Conservation (phyloP, 2,113 vertebrate species). For the Coptodon bakossiorum region DNA sequence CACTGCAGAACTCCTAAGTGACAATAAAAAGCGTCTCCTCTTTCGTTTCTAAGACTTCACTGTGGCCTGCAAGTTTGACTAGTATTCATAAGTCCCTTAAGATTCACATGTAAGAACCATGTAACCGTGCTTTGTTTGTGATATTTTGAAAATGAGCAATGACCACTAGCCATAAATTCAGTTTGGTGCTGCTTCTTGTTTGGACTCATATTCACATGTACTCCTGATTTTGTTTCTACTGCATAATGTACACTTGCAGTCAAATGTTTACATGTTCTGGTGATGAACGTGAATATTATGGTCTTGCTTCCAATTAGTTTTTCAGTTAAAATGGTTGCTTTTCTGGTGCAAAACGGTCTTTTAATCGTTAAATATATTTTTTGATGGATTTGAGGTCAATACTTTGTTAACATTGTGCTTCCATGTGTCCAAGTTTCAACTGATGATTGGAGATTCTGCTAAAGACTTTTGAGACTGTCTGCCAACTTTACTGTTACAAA, state of each 20-base stretch:
- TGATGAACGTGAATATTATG: not conserved
- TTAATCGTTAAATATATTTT: rapidly evolving
- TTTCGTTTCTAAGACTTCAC: not conserved
- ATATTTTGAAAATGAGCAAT: not conserved
- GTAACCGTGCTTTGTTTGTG: rapidly evolving
- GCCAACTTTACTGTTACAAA: not conserved
- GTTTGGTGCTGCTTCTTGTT: not conserved
- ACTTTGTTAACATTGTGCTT: not conserved
- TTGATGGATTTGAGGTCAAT: not conserved
- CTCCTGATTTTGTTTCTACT: not conserved
- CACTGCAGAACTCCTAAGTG: not conserved
- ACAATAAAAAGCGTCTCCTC: not conserved
- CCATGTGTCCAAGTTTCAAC: rapidly evolving
- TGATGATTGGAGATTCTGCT: not conserved
- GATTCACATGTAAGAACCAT: not conserved
- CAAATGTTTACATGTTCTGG: not conserved
- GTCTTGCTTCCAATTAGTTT: not conserved
- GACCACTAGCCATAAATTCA: not conserved
- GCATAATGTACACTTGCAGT: not conserved
- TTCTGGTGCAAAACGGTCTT: rapidly evolving
- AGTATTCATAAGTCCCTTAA: not conserved
- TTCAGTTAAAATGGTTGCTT: not conserved
- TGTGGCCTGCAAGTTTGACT: not conserved
- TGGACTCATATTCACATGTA: not conserved
- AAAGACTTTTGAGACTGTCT: rapidly evolving